Evolutionary conservation across 1,140 invertebrate genomes (phyloP).

Genomic region (Heliothis virescens): DNA sequence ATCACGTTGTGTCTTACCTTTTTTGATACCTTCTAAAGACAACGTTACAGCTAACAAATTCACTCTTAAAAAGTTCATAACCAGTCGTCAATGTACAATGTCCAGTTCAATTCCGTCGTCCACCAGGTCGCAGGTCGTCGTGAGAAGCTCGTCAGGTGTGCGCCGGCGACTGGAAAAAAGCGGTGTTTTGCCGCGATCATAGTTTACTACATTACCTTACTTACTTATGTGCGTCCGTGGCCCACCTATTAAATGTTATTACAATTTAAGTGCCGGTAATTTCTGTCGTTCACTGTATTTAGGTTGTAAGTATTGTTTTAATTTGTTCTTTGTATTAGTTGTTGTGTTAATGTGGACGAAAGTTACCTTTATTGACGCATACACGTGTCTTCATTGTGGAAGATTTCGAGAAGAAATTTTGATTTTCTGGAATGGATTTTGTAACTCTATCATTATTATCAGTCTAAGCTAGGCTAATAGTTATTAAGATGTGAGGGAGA

Average conservation of each 20-base stretch:
- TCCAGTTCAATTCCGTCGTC: neutral
- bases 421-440: too few relatives aligned
- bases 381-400: too few relatives aligned
- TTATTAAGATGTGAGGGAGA: too few relatives aligned
- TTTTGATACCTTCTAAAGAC: too few relatives aligned
- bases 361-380: too few relatives aligned
- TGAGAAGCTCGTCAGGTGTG: constrained; percentile 47
- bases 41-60: too few relatives aligned
- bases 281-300: constrained; percentile 26
- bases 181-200: constrained; percentile 78
- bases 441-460: too few relatives aligned
- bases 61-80: neutral
- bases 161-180: constrained; percentile 57
- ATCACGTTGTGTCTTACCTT: too few relatives aligned
- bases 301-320: constrained; percentile 31
- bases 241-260: constrained; percentile 50
- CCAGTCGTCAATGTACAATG: constrained; percentile 17
- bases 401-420: too few relatives aligned
- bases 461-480: too few relatives aligned
- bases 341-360: neutral
- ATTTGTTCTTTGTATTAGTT: neutral
- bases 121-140: constrained; percentile 2
- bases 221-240: constrained; percentile 71
- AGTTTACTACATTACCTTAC: constrained; percentile 75
- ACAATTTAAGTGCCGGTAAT: constrained; percentile 19